phyloP scores from a whole-genome alignment of 2,113 vertebrate genomes.

The Rhabdomys dilectus region DNA sequence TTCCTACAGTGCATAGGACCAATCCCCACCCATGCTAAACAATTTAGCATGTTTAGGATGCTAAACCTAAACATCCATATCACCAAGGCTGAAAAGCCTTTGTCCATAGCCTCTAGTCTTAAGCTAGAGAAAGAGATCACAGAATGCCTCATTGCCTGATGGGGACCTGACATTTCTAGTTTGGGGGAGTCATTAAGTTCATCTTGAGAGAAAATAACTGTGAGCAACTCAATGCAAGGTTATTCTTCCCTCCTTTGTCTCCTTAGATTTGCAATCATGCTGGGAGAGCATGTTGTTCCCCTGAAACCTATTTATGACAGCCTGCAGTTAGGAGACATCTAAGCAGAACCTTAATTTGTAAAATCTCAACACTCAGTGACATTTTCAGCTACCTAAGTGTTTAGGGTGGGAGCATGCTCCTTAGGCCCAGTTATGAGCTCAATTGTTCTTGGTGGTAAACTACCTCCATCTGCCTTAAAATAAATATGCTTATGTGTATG shows the following conservation, averaged over 20 bases:
- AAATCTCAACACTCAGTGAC: background rate
- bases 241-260: background rate
- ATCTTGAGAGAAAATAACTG: background rate
- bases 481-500: background rate
- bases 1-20: background rate
- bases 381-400: background rate
- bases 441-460: background rate
- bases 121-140: background rate
- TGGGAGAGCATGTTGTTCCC: background rate
- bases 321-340: background rate
- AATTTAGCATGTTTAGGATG: too few species aligned
- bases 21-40: background rate
- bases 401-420: background rate
- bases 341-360: background rate
- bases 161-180: background rate
- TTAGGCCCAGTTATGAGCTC: background rate
- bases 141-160: too few species aligned
- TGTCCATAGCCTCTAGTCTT: background rate
- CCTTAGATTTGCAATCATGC: background rate
- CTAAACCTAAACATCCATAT: background rate
- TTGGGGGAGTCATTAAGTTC: background rate
- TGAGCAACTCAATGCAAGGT: background rate
- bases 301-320: background rate
- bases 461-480: background rate
- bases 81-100: background rate